Evolutionary conservation across 30 jellyfish, hydroid and myxozoan genomes (phyloP).

Genomic region (Aurelia sp.): DNA sequence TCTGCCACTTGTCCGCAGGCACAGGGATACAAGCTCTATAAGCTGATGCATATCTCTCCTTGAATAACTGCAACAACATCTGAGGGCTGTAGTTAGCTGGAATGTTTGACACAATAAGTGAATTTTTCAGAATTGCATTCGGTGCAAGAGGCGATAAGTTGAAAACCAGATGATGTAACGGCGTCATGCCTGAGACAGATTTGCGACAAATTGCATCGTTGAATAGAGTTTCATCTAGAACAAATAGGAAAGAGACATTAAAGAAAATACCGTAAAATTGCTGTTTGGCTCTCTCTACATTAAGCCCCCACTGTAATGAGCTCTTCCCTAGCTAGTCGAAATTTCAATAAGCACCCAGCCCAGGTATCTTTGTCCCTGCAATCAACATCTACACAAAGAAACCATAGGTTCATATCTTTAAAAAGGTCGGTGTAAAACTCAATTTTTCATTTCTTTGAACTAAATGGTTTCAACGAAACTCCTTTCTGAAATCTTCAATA

Average conservation of each 20-base stretch:
- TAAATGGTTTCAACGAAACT: too few relatives aligned
- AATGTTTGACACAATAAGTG: slow-evolving; percentile 77
- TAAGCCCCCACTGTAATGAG: too few relatives aligned
- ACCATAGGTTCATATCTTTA: too few relatives aligned
- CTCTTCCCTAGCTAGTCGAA: too few relatives aligned
- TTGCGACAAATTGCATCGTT: slow-evolving; percentile 74
- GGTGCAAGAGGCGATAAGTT: slow-evolving; percentile 66
- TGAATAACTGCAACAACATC: slow-evolving; percentile 87
- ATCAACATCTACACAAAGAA: too few relatives aligned
- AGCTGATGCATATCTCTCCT: slow-evolving; percentile 90
- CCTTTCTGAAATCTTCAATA: too few relatives aligned
- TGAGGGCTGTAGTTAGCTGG: slow-evolving; percentile 93
- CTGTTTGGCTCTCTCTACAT: too few relatives aligned
- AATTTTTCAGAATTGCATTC: slow-evolving; percentile 61
- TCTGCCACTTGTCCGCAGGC: slow-evolving; percentile 78
- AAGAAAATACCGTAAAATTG: too few relatives aligned
- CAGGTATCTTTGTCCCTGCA: too few relatives aligned
- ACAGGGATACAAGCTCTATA: slow-evolving; percentile 93
- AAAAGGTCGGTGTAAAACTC: too few relatives aligned
- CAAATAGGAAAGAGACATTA: background rate
- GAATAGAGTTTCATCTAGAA: slow-evolving; percentile 58
- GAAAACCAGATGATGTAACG: slow-evolving; percentile 79
- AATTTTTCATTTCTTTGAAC: too few relatives aligned
- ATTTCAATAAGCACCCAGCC: too few relatives aligned
- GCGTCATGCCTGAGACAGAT: slow-evolving; percentile 85